phyloP scores from a whole-genome alignment of 2,888 invertebrate species.

The Drosophila meridiana region DNA sequence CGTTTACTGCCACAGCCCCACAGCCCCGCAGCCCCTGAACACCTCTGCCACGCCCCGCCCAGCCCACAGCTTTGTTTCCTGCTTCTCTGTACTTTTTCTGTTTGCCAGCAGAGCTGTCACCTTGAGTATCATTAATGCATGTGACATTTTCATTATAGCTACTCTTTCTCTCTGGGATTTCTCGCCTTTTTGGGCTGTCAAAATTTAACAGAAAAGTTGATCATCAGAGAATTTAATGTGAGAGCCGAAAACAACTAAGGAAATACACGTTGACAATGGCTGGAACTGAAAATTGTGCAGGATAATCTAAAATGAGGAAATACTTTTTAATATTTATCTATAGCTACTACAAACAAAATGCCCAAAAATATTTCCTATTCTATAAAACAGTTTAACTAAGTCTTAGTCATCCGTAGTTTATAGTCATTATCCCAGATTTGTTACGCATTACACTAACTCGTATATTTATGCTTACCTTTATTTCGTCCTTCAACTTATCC shows the following conservation, averaged over 20 bases:
- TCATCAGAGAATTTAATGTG: slow-evolving; percentile 25
- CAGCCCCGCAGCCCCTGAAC: not conserved
- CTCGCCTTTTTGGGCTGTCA: slow-evolving; percentile 39
- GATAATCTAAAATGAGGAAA: not conserved
- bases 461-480: not conserved
- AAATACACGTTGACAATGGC: not conserved
- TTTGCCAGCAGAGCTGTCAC: slow-evolving; percentile 65
- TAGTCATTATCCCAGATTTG: not conserved
- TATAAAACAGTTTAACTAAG: not conserved
- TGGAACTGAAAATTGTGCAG: not conserved
- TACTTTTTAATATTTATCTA: not conserved
- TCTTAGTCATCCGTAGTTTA: not conserved
- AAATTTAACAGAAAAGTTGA: slow-evolving; percentile 31
- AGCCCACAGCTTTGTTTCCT: not conserved
- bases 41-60: not conserved
- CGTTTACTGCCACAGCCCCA: slow-evolving; percentile 5
- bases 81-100: slow-evolving; percentile 4
- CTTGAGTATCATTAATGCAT: slow-evolving; percentile 83
- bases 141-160: slow-evolving; percentile 83
- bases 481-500: not conserved
- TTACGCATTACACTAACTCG: not conserved
- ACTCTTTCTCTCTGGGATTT: slow-evolving; percentile 40
- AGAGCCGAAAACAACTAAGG: not conserved
- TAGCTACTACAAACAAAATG: too few species aligned
- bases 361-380: not conserved